These are phyloP conservation scores for Plestiodon gilberti DNA, from an alignment of 2,113 vertebrate genomes.

Conservation along the genomic window DNA sequence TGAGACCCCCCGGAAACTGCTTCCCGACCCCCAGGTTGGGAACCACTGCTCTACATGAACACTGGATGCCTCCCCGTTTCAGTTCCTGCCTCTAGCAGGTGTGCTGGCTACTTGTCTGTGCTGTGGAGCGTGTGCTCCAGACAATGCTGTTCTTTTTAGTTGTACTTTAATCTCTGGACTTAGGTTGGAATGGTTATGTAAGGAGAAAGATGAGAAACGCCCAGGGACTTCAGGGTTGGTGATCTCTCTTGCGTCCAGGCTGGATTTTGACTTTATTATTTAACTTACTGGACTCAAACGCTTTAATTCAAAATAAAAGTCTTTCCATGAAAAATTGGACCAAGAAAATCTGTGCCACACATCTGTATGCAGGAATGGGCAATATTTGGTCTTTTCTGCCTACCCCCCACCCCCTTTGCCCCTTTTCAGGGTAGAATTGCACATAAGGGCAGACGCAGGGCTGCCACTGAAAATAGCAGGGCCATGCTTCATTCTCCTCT, in stretches of 20 bases:
- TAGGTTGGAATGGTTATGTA: conserved; percentile 47
- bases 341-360: conserved; percentile 70
- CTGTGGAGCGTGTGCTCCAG: conserved; percentile 17
- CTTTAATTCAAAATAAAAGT: conserved; percentile 85
- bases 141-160: conserved; percentile 34
- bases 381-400: conserved; percentile 79
- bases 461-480: no score
- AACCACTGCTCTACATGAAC: neutral
- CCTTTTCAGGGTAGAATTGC: neutral
- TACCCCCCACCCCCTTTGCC: no score
- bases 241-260: conserved; percentile 51
- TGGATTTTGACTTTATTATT: conserved; percentile 50
- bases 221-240: conserved; percentile 61
- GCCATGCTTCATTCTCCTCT: no score
- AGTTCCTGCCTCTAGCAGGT: neutral
- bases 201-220: conserved; percentile 36
- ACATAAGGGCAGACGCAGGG: no score
- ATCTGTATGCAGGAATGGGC: conserved; percentile 66
- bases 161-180: conserved; percentile 40
- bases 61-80: neutral
- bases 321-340: conserved; percentile 73
- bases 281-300: conserved; percentile 65
- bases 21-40: no score
- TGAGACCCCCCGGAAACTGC: no score
- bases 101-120: neutral